Percentiles rank a stretch among this genome's conserved stretches.
These are phyloP conservation scores for Lordiphosa fenestrarum DNA, from an alignment of 2,888 invertebrate genomes.

Conservation along the genomic window DNA sequence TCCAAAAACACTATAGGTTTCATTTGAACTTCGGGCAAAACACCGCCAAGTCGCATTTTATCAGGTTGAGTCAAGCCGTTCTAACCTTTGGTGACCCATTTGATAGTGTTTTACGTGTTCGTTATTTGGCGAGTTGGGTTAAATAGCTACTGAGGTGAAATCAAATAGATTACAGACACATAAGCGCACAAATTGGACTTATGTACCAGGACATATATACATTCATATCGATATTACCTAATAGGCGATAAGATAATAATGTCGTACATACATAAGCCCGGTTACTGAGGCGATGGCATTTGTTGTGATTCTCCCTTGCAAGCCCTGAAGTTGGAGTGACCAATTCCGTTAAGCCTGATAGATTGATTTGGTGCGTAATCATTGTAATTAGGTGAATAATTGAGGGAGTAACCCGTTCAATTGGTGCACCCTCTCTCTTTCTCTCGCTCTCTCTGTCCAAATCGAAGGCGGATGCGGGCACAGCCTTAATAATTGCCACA, in stretches of 20 bases:
- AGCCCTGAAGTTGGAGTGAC: neutral
- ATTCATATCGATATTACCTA: slow-evolving; percentile 33
- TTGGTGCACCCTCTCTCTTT: neutral
- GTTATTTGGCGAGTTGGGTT: slow-evolving; percentile 20
- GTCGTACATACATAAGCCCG: too few species aligned
- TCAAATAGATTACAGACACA: slow-evolving; percentile 2
- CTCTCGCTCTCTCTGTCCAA: neutral
- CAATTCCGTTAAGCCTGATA: slow-evolving; percentile 1
- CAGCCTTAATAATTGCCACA: slow-evolving; percentile 10
- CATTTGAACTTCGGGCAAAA: too few species aligned
- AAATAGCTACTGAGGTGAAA: slow-evolving; percentile 32
- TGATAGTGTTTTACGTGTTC: neutral
- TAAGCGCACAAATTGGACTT: neutral
- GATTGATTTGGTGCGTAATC: slow-evolving; percentile 10
- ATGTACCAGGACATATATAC: slow-evolving; percentile 6
- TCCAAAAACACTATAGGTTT: too few species aligned
- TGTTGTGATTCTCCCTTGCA: neutral
- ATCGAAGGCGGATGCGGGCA: slow-evolving; percentile 1
- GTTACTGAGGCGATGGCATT: neutral
- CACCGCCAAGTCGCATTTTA: too few species aligned
- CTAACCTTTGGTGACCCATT: too few species aligned
- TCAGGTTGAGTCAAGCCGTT: too few species aligned
- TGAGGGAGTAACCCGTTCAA: slow-evolving; percentile 7
- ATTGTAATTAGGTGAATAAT: slow-evolving; percentile 5
- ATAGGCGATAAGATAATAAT: slow-evolving; percentile 8